Conservation (phyloP, 2,888 invertebrate species). For the Heliconius ethilla region DNA sequence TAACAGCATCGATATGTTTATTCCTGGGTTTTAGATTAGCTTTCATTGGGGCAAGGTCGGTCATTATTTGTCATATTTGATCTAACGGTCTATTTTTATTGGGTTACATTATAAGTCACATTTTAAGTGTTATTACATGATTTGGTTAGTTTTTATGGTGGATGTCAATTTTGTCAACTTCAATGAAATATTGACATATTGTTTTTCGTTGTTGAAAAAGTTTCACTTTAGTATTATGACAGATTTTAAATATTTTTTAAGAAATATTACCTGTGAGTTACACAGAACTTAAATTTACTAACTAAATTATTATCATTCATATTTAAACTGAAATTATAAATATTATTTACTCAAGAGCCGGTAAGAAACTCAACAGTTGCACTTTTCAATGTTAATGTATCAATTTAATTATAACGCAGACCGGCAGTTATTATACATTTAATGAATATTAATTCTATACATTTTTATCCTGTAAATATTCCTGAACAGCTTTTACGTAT, state of each 20-base stretch:
- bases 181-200: not conserved
- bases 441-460: too few species aligned
- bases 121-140: not conserved
- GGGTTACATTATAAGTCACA: not conserved
- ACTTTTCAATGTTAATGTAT: too few species aligned
- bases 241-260: not conserved
- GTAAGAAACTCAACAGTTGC: too few species aligned
- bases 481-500: too few species aligned
- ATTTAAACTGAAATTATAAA: too few species aligned
- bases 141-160: not conserved
- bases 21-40: constrained; percentile 2
- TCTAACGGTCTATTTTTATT: not conserved
- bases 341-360: too few species aligned
- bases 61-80: constrained; percentile 37
- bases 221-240: not conserved
- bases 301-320: too few species aligned
- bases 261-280: too few species aligned
- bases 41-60: not conserved
- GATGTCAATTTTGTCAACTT: constrained; percentile 11
- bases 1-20: not conserved
- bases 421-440: too few species aligned
- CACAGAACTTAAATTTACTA: too few species aligned
- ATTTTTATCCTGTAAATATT: too few species aligned
- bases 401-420: too few species aligned
- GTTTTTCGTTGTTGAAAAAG: not conserved